phyloP scores from a whole-genome alignment of 1,140 invertebrate genomes.

The Portunus trituberculatus region DNA sequence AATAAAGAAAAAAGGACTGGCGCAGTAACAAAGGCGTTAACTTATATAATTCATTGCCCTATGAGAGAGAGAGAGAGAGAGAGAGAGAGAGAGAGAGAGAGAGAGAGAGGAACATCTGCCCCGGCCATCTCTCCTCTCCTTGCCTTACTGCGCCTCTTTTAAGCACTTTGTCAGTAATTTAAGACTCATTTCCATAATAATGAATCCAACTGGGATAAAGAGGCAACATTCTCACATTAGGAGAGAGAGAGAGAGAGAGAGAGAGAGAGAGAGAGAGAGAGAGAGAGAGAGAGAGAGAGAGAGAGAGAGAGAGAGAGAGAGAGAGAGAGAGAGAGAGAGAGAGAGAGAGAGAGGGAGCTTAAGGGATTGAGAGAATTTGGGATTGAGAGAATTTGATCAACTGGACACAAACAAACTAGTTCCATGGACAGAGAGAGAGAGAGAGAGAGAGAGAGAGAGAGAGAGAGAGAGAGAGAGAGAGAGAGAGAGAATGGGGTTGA shows the following conservation, averaged over 20 bases:
- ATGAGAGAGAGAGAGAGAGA: neutral
- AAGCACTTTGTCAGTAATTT: neutral
- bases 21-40: too few species aligned
- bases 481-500: neutral
- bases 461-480: conserved; percentile 41
- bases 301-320: conserved; percentile 45
- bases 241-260: neutral
- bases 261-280: neutral
- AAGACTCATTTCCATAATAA: neutral
- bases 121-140: neutral
- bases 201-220: neutral
- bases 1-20: too few species aligned
- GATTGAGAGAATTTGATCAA: too few species aligned
- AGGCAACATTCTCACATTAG: neutral
- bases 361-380: neutral
- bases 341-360: conserved; percentile 13
- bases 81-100: neutral
- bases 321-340: conserved; percentile 45
- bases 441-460: conserved; percentile 21
- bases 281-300: conserved; percentile 45
- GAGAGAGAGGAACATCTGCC: neutral
- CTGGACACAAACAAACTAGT: neutral
- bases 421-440: neutral
- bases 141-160: neutral
- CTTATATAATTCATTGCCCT: neutral